Evolutionary conservation across 2,113 vertebrate genomes (phyloP).

Genomic region (Gnathonemus longibarbis): DNA sequence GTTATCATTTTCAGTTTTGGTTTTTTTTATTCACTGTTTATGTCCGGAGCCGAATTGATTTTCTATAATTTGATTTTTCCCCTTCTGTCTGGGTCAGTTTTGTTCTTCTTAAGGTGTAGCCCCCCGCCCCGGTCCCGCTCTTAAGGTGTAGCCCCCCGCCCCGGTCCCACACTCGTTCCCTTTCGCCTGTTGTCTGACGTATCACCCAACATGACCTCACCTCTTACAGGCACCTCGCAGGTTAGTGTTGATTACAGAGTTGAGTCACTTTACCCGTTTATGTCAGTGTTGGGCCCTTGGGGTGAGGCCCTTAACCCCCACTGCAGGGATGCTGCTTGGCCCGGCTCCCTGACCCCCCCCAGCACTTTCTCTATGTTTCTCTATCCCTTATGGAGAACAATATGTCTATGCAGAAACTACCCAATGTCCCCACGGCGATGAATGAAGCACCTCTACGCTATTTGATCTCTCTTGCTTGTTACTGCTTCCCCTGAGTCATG

Average conservation of each 20-base stretch:
- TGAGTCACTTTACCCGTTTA: neutral
- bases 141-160: neutral
- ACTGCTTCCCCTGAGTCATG: neutral
- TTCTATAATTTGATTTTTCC: neutral
- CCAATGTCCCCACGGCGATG: neutral
- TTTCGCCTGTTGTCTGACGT: neutral
- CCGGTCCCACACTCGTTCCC: neutral
- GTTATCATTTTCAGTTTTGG: neutral
- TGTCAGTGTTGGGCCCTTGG: neutral
- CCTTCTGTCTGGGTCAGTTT: neutral
- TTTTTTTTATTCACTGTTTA: neutral
- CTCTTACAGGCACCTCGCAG: neutral
- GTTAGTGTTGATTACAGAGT: neutral
- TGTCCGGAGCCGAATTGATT: neutral
- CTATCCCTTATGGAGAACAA: neutral
- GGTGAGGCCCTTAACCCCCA: neutral
- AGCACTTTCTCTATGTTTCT: neutral
- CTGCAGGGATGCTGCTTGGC: neutral
- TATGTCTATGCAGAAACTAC: neutral
- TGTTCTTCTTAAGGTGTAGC: neutral
- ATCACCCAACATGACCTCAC: neutral
- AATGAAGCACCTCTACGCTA: neutral
- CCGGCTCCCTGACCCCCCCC: neutral
- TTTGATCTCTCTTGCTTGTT: neutral
- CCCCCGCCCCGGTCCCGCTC: no score